Base-by-base conservation (phyloP, 2,113 vertebrate genomes). In the Rafetus swinhoei region DNA sequence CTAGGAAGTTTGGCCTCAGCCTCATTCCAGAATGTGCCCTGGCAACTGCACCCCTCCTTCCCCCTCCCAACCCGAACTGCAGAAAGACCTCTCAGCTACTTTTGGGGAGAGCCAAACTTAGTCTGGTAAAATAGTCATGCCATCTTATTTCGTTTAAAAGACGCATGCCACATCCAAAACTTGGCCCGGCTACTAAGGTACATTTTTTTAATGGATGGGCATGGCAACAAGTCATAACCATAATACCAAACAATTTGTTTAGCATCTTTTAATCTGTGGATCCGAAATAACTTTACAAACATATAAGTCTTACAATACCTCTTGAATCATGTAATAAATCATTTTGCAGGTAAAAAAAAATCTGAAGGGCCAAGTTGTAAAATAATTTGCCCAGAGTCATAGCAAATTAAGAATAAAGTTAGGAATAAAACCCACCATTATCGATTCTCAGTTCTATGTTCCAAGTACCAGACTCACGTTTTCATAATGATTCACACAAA, bases 311-410 rank as follows among this genome's bases (percentile, higher is more conserved):
- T 84, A 85, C 69, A 93, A 76, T 10, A 79, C 69, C 19, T 57
- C 96, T 57, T 95, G 91, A 94, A 91, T 93, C 90, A 91, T 87
- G 90, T 80, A 93, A 84, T 90, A 81, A 25, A 65, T 92, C 35
- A 89, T 87, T 89, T 89, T 74, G 92, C 93, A 95, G 50, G 90
- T 82, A 84, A 91, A 92, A 84, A 91, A 92, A 4, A 92, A 86
- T 86, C 82, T 88, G 77, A 80, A 55, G 83, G 1, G 1, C 24
- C 90, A 94, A 93, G 19, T 56, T 94, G 35, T 94, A 83, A 86
- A 93, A 87, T 85, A 0, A 84, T 87, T 89, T 93, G 54, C 59
- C 81, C 16, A 9, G 87, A 89, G 65, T 90, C 32, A 87, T 0
- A 18, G 29, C 39, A 93, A 85, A 35, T 80, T 62, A 90, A 54